Evolutionary conservation across 2,888 invertebrate genomes (phyloP), one percentile per base, ranked within the genome.

Genomic region (Myopa testacea): DNA sequence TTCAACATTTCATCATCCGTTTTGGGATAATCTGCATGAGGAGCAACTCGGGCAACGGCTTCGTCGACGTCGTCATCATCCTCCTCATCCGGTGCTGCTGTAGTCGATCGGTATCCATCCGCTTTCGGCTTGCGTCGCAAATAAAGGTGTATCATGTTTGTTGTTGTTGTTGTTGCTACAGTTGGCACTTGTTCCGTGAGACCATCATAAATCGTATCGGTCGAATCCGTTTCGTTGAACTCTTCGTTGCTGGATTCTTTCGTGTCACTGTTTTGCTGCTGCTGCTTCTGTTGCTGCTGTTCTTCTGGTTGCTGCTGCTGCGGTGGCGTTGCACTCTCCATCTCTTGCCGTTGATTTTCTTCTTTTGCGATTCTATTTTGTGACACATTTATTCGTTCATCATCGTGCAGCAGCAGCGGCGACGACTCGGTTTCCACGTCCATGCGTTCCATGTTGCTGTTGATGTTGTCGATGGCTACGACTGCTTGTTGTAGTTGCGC

Each of bases 101-200:
- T 70, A 34, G 62, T 78, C 40, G 75, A 73, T 45, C 4, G 75
- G 78, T 65, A 82, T 82, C 77, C 82, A 81, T 86, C 83, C 34
- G 85, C 80, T 62, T 85, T 85, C 12, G 84, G 80, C 76, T 85
- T 82, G n/a, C 86, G 67, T 19, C 16, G 84, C 79, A 88, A 81
- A 83, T 88, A 88, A 34, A 88, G 85, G 2, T 88, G 88, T 65
- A 88, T 84, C 79, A 85, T 82, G 68, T 86, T 85, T 60, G 86
- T 86, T 74, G 69, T 3, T 0, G 81, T 73, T 1, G 73, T 78
- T 16, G 80, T 78, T 14, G 79, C 68, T 78, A 70, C 78, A 77
- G 60, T 60, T 77, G 75, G 26, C 34, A 68, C 50, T 60, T 67
- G 38, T 58, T 78, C 71, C 14, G 79, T 73, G 14, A 81, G 80